Base-by-base conservation (phyloP, 2,113 vertebrate species). In the Amblyornis subalaris region DNA sequence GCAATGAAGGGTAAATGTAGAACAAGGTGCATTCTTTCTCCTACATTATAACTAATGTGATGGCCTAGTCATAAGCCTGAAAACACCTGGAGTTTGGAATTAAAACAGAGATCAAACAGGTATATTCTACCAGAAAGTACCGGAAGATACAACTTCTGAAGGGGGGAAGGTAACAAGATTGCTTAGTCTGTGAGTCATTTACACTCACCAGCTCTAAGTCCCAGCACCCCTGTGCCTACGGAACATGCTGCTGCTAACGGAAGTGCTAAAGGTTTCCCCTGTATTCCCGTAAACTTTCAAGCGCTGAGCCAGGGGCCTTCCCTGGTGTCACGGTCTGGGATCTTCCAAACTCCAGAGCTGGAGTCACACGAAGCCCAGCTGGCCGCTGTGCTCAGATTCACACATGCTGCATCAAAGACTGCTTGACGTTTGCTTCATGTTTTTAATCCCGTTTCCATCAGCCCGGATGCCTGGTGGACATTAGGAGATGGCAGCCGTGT, bases 401-500 rank as follows among this genome's bases (percentile, higher is more conserved):
- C 71, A 73, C 7, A 18, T 28, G 84, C 70, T 71, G 72, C 70
- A 82, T 80, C 85, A 96, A 88, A 85, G 85, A 54, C 85, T 42
- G n/a, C 45, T 26, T 72, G 85, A 75, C 0, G 0, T 75, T 53
- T 26, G 5, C 38, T 57, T 14, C 14, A 13, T 1, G 24, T 29
- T 65, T 85, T 62, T 31, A 76, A 91, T 89, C 58, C 66, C 1
- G 0, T 44, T 67, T 54, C 1, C 1, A n/a, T 40, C 57, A 26
- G 66, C 58, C 47, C 3, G 55, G 76, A 69, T 0, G 54, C 55
- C 51, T 51, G 89, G 87, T 0, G 0, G 74, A 45, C 66, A 45
- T 12, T 0, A 0, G 89, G 50, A 83, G 60, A 58, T 4, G 1
- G 55, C 65, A 92, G 77, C n/a, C 0, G 1, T 6, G 74, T 58